A percentile compares a stretch with the other conserved stretches of the same genome.
Evolutionary conservation across 2,797 vertebrate species (phyloP).

Genomic region (Labroides dimidiatus): DNA sequence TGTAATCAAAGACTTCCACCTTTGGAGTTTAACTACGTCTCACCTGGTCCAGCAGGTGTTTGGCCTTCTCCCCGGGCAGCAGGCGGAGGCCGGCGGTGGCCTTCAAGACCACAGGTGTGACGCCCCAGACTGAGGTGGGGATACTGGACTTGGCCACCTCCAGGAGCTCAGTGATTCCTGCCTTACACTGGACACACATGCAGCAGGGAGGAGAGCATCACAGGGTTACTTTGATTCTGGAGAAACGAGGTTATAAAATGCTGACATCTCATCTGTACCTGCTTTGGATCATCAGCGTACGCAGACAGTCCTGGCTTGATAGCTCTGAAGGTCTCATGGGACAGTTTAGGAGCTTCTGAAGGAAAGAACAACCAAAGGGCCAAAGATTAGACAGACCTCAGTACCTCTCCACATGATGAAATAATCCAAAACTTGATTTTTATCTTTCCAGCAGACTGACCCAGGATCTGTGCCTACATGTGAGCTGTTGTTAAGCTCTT

Average conservation of each 20-base stretch:
- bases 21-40: not conserved
- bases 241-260: not conserved
- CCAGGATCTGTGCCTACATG: slow-evolving; percentile 40
- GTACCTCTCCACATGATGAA: not conserved
- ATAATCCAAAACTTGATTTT: not conserved
- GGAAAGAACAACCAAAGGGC: slow-evolving; percentile 16
- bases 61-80: slow-evolving; percentile 90
- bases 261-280: slow-evolving; percentile 78
- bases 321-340: slow-evolving; percentile 90
- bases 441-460: slow-evolving; percentile 5
- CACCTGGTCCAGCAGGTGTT: slow-evolving; percentile 89
- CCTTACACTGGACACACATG: slow-evolving; percentile 81
- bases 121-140: slow-evolving; percentile 84
- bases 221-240: not conserved
- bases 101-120: slow-evolving; percentile 91
- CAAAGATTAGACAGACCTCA: not conserved
- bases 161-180: slow-evolving; percentile 88
- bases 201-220: too few species aligned
- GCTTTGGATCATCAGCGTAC: slow-evolving; percentile 90
- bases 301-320: slow-evolving; percentile 94
- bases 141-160: slow-evolving; percentile 86
- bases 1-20: too few species aligned
- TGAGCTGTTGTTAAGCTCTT: slow-evolving; percentile 58
- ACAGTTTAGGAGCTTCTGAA: slow-evolving; percentile 87
- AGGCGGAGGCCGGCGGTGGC: slow-evolving; percentile 94